phyloP scores from a whole-genome alignment of 2,888 invertebrate species.

The Caenorhabditis sp. region DNA sequence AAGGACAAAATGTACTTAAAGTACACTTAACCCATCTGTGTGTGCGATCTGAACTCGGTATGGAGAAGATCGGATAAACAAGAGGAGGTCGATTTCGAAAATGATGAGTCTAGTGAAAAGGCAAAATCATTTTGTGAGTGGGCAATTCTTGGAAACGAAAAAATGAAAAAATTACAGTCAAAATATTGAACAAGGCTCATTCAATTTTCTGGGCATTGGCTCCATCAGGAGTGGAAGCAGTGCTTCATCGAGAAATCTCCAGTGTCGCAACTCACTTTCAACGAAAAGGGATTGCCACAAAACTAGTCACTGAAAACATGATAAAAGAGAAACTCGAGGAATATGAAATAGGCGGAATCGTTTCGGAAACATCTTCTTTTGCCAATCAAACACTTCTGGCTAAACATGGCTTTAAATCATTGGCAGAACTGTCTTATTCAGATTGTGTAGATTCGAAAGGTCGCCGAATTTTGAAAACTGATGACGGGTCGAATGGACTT shows the following conservation, averaged over 20 bases:
- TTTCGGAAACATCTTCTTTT: constrained; percentile 29
- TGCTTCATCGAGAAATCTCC: constrained; percentile 28
- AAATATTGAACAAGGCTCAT: constrained; percentile 25
- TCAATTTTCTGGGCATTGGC: constrained; percentile 24
- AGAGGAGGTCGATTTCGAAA: constrained; percentile 22
- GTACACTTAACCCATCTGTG: too few relatives aligned
- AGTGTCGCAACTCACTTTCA: constrained; percentile 14
- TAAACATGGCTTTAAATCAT: constrained; percentile 28
- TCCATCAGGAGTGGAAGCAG: constrained; percentile 13
- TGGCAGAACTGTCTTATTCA: constrained; percentile 7
- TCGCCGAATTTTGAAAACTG: constrained; percentile 12
- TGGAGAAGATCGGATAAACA: background rate
- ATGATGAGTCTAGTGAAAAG: background rate
- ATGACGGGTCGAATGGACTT: constrained; percentile 24
- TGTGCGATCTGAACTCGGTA: background rate
- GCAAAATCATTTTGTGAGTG: background rate
- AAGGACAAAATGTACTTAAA: too few relatives aligned
- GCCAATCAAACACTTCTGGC: constrained; percentile 25
- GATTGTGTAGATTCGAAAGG: background rate
- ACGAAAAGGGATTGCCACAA: constrained; percentile 26
- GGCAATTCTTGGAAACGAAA: too few relatives aligned
- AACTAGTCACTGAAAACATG: constrained; percentile 20
- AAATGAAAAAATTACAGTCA: too few relatives aligned
- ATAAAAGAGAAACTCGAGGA: background rate
- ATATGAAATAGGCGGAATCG: constrained; percentile 21